Evolutionary conservation across 2,113 vertebrate genomes (phyloP), one percentile per base, ranked within the genome.

Genomic region (Epinephelus lanceolatus): DNA sequence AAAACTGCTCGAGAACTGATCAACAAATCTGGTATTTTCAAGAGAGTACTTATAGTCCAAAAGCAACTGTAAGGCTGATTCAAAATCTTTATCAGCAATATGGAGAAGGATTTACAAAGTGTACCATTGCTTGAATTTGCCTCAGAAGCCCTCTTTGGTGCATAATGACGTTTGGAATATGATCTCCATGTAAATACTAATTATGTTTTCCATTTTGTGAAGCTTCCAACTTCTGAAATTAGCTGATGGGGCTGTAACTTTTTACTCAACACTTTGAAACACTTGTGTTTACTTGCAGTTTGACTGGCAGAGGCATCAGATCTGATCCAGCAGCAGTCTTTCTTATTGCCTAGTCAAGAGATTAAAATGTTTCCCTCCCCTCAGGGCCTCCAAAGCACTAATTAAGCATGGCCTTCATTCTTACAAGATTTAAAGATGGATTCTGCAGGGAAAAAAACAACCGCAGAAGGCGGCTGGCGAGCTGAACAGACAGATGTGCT

Each of bases 331-430:
- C 45, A 56, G 6, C 14, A 56, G 72, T 33, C 1, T 63, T 67
- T 80, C 72, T 71, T 52, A 37, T 51, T 83, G 74, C 19, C 37
- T 19, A 55, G 79, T 53, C 63, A 70, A 70, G 71, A 85, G 67
- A 82, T 83, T 89, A 72, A 83, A 83, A 83, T 53, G 76, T 61
- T 75, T 65, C 59, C 51, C 21, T 78, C 55, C 73, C 68, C 53
- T 73, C 25, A 1, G 68, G 76, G 78, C 77, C 61, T 82, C 33
- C 67, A 53, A 33, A 71, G 69, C 45, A 27, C 77, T 84, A 92
- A 88, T 88, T 83, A 91, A 90, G 37, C 67, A 73, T 6, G 55
- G 60, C 18, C 45, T 51, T 84, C 47, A 23, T 84, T 86, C 72
- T 47, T 65, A 67, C 52, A 76, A 84, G 76, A 78, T 78, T 84